Evolutionary conservation across 1,140 invertebrate species (phyloP).

Genomic region (Micrasema longulum): DNA sequence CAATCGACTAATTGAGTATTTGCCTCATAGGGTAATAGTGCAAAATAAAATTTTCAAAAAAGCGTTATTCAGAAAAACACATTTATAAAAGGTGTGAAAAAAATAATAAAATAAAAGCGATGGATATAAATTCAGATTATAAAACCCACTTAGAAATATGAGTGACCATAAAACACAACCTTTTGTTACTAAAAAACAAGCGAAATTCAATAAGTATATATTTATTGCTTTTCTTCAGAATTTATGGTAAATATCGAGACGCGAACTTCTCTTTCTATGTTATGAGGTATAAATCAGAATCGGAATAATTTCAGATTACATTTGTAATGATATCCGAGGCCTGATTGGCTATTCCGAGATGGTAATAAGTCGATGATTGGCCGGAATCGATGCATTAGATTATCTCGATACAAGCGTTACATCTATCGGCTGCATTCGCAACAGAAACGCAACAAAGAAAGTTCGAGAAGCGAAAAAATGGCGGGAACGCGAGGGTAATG

Average conservation of each 20-base stretch:
- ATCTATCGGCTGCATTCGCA: conserved; percentile 35
- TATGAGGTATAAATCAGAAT: too few relatives aligned
- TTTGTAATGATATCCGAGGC: conserved; percentile 28
- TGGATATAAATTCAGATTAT: too few relatives aligned
- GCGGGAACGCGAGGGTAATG: conserved; percentile 34
- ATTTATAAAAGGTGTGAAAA: too few relatives aligned
- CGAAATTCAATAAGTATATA: too few relatives aligned
- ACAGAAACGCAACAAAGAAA: conserved; percentile 36
- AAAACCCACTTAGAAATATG: too few relatives aligned
- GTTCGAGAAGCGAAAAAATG: conserved; percentile 34
- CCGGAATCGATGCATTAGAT: conserved; percentile 35
- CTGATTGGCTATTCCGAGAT: conserved; percentile 25
- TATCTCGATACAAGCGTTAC: conserved; percentile 37
- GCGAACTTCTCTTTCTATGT: neutral
- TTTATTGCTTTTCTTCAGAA: neutral
- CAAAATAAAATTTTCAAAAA: too few relatives aligned
- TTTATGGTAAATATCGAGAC: neutral
- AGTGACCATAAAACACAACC: too few relatives aligned
- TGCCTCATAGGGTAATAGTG: too few relatives aligned
- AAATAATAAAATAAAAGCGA: too few relatives aligned
- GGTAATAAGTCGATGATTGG: conserved; percentile 44
- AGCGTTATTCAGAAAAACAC: too few relatives aligned
- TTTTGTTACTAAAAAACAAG: too few relatives aligned
- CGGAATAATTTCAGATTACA: conserved; percentile 22
- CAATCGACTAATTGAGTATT: too few relatives aligned